Evolutionary conservation across 2,888 invertebrate species (phyloP).

Genomic region (Macropis europaea): DNA sequence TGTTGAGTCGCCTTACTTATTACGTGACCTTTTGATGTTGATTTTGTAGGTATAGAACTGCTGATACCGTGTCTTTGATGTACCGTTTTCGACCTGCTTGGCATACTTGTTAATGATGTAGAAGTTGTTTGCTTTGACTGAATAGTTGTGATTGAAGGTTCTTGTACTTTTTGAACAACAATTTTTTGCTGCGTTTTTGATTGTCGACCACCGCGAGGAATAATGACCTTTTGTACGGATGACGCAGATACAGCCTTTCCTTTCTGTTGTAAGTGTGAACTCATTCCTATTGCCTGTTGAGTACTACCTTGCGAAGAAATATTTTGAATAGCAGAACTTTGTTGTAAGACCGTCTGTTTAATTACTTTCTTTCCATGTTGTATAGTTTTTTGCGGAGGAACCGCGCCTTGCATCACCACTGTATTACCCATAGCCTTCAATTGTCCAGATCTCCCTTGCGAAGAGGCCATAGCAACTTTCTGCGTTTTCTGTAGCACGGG

Average conservation of each 20-base stretch:
- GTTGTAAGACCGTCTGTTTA: conserved; percentile 60
- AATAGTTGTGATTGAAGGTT: conserved; percentile 30
- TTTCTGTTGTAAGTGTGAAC: conserved; percentile 57
- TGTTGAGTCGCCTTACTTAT: conserved; percentile 33
- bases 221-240: conserved; percentile 59
- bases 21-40: conserved; percentile 35
- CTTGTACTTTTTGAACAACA: conserved; percentile 59
- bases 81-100: conserved; percentile 30
- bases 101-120: conserved; percentile 4
- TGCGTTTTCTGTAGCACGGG: conserved; percentile 77
- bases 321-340: conserved; percentile 46
- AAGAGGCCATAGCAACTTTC: conserved; percentile 68
- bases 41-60: conserved; percentile 22
- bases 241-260: conserved; percentile 54
- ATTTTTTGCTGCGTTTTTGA: conserved; percentile 68
- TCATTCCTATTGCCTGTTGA: conserved; percentile 45
- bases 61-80: conserved; percentile 48
- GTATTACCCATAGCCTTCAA: conserved; percentile 77
- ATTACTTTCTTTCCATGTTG: conserved; percentile 63
- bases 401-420: conserved; percentile 65
- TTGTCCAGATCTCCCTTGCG: conserved; percentile 74
- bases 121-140: conserved; percentile 46
- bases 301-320: conserved; percentile 53
- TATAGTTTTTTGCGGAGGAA: conserved; percentile 48
- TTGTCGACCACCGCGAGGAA: conserved; percentile 64